These are phyloP conservation scores for Acanthoscelides obtectus DNA, from an alignment of 2,888 invertebrate genomes.

Conservation along the genomic window DNA sequence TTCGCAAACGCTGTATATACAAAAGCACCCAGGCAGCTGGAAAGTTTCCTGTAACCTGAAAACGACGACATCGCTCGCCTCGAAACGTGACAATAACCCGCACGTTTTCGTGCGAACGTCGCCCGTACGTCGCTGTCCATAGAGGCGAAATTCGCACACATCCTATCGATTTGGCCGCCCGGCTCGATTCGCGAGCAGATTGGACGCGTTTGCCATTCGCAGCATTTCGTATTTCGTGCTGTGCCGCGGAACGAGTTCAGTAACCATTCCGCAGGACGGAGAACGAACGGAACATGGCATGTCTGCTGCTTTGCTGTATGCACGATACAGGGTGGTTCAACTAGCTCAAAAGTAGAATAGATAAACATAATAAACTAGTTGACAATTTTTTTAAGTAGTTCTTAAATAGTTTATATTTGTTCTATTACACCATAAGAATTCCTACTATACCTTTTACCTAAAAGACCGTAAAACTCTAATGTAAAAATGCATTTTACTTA, in stretches of 20 bases:
- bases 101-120: not conserved
- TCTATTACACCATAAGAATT: too few relatives aligned
- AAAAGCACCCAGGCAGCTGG: not conserved
- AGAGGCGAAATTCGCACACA: not conserved
- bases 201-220: not conserved
- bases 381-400: too few relatives aligned
- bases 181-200: not conserved
- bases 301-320: not conserved
- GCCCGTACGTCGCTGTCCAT: not conserved
- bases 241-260: not conserved
- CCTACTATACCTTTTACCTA: too few relatives aligned
- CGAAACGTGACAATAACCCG: not conserved
- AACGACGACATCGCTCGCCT: not conserved
- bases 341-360: too few relatives aligned
- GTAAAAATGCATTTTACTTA: too few relatives aligned
- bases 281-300: not conserved
- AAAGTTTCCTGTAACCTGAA: not conserved
- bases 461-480: too few relatives aligned
- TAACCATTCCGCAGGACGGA: not conserved
- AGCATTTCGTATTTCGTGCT: not conserved
- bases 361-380: too few relatives aligned
- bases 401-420: too few relatives aligned
- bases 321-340: too few relatives aligned
- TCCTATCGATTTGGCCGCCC: not conserved
- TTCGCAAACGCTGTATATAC: not conserved